These are phyloP conservation scores for Sinopyrophorus schimmeli DNA, from an alignment of 2,888 invertebrate species.

Conservation along the genomic window DNA sequence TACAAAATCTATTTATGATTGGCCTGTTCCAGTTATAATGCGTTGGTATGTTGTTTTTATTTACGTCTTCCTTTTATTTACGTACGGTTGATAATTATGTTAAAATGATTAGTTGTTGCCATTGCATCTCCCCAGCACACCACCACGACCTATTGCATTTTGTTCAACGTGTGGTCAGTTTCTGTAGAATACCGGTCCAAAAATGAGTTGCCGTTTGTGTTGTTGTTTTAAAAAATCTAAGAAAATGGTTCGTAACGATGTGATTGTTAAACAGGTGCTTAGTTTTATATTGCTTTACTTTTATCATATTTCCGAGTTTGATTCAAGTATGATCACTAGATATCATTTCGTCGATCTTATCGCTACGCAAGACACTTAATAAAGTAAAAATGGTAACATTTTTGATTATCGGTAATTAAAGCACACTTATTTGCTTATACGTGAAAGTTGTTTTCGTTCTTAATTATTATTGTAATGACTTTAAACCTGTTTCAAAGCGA, in stretches of 20 bases:
- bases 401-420: no score
- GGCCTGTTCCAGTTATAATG: slow-evolving; percentile 35
- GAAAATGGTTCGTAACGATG: slow-evolving; percentile 3
- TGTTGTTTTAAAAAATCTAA: slow-evolving; percentile 16
- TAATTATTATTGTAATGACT: no score
- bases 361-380: no score
- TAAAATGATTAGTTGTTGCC: slow-evolving; percentile 17
- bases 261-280: slow-evolving; percentile 13
- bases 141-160: slow-evolving; percentile 1
- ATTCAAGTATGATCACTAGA: no score
- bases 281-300: no score
- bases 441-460: no score
- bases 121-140: slow-evolving; percentile 6
- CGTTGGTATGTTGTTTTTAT: slow-evolving; percentile 40
- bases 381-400: no score
- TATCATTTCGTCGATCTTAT: no score
- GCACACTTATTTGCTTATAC: no score
- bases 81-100: slow-evolving; percentile 30
- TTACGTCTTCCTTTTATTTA: slow-evolving; percentile 34
- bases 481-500: no score
- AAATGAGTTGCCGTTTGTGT: slow-evolving; percentile 18
- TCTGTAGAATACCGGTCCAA: no score
- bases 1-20: slow-evolving; percentile 32
- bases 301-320: no score
- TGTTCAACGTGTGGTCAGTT: background rate